Percentiles rank a stretch among this genome's conserved stretches.
Evolutionary conservation across 2,797 vertebrate genomes (phyloP).

Genomic region (Spatula versicolor): DNA sequence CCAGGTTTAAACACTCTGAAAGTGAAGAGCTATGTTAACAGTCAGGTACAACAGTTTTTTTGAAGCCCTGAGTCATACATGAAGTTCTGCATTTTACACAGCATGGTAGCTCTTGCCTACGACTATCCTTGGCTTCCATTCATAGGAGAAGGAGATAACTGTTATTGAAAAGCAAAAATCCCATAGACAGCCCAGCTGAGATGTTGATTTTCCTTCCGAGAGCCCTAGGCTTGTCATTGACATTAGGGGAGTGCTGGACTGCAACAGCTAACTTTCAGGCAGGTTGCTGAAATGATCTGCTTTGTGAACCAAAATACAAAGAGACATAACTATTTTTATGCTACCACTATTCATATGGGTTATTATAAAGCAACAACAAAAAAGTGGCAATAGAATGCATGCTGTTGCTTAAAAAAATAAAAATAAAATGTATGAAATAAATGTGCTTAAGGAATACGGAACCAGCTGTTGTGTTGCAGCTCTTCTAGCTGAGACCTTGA

Average conservation of each 20-base stretch:
- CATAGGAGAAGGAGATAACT: not conserved
- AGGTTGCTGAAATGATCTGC: constrained; percentile 12
- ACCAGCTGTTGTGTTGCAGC: not conserved
- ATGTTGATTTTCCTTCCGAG: constrained; percentile 33
- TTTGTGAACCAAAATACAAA: constrained; percentile 9
- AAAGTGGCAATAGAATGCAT: not conserved
- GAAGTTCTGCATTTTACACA: not conserved
- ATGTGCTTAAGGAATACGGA: not conserved
- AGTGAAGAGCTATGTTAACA: not conserved
- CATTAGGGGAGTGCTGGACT: constrained; percentile 9
- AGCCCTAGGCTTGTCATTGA: not conserved
- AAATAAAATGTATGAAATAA: not conserved
- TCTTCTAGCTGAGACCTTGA: not conserved
- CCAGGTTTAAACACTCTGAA: not conserved
- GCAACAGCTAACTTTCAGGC: not conserved
- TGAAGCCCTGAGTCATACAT: not conserved
- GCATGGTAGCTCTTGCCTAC: rapidly evolving
- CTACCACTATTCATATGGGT: not conserved
- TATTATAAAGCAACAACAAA: not conserved
- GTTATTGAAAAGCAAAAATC: not conserved
- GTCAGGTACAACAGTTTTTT: not conserved
- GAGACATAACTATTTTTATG: not conserved
- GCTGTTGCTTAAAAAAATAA: not conserved
- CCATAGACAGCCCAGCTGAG: not conserved
- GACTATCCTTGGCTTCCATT: not conserved